phyloP scores from a whole-genome alignment of 1,140 invertebrate genomes.

The Pseudoatta argentina region DNA sequence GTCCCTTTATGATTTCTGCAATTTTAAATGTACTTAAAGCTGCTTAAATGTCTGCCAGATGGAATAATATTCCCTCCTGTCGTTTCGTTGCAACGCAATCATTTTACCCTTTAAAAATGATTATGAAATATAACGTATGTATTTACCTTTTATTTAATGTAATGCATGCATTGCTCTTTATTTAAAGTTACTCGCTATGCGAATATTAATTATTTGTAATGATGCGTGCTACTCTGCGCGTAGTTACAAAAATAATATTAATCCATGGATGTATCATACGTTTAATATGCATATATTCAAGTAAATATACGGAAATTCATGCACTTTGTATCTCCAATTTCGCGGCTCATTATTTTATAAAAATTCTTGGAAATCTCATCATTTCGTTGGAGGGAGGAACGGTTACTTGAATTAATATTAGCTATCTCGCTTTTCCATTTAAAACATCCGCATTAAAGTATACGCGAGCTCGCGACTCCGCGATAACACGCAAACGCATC shows the following conservation, averaged over 20 bases:
- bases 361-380: slow-evolving; percentile 7
- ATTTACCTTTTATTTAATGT: background rate
- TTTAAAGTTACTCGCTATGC: background rate
- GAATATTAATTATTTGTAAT: background rate
- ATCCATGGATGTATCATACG: background rate
- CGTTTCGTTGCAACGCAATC: background rate
- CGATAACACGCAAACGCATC: slow-evolving; percentile 37
- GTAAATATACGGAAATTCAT: background rate
- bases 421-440: slow-evolving; percentile 47
- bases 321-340: background rate
- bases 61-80: slow-evolving; percentile 15
- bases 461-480: background rate
- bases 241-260: slow-evolving; percentile 7
- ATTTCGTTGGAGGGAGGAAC: background rate
- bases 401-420: slow-evolving; percentile 9
- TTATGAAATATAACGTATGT: background rate
- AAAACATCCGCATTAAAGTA: slow-evolving; percentile 30
- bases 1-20: slow-evolving; percentile 16
- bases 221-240: background rate
- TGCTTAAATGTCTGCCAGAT: background rate
- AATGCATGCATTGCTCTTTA: background rate
- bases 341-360: background rate
- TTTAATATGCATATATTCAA: background rate
- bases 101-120: background rate
- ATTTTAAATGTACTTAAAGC: background rate